A percentile compares a stretch with the other conserved stretches of the same genome.
These are phyloP conservation scores for Harmothoe impar DNA, from an alignment of 2,888 invertebrate genomes.

Conservation along the genomic window DNA sequence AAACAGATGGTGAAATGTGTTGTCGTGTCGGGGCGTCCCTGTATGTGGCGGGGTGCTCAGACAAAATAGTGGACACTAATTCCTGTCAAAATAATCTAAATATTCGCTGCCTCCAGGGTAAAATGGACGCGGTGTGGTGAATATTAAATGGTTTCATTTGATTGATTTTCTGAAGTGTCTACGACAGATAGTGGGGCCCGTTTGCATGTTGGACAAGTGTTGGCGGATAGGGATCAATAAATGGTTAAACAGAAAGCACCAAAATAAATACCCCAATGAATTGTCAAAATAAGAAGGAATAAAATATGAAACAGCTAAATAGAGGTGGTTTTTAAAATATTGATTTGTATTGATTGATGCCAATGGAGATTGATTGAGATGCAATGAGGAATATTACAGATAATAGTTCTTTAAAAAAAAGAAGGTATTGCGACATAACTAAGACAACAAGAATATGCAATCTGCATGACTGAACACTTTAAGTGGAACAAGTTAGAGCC, in stretches of 20 bases:
- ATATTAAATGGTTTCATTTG: neutral
- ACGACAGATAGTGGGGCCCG: neutral
- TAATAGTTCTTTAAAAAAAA: too few relatives aligned
- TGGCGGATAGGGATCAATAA: neutral
- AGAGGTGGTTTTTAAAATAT: too few relatives aligned
- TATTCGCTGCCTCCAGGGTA: neutral
- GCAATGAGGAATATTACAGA: too few relatives aligned
- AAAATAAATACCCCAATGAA: too few relatives aligned
- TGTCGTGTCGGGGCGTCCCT: neutral
- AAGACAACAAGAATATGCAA: too few relatives aligned
- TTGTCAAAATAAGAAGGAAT: too few relatives aligned
- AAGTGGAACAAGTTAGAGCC: too few relatives aligned
- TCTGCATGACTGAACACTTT: too few relatives aligned
- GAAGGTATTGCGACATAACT: too few relatives aligned
- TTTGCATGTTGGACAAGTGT: neutral
- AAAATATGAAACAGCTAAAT: too few relatives aligned
- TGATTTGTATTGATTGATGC: too few relatives aligned
- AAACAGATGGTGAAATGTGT: neutral
- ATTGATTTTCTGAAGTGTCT: slow-evolving; percentile 3
- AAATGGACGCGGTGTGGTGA: neutral
- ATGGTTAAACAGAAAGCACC: neutral
- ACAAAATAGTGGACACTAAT: neutral
- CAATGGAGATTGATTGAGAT: too few relatives aligned
- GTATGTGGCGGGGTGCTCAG: neutral
- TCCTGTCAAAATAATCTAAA: slow-evolving; percentile 14